Base-by-base conservation (phyloP, 2,797 vertebrate species). In the Brachyalestes nurse region DNA sequence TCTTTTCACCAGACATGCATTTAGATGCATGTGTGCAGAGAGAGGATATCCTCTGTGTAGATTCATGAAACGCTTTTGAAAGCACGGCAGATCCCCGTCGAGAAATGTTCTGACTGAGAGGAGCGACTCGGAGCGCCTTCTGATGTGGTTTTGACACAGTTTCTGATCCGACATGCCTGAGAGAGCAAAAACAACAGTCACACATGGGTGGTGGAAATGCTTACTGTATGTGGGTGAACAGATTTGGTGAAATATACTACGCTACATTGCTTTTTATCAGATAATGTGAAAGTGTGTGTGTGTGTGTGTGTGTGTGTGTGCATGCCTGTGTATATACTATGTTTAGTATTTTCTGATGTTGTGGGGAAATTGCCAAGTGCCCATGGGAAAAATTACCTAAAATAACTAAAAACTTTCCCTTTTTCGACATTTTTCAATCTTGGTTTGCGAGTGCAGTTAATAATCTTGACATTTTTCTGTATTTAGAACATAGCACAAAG, bases 101-200 rank as follows among this genome's bases (percentile, higher is more conserved):
- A 60, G 64, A 69, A 80, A 23, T 19, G 79, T 75, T 69, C 53
- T 40, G 34, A 13, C 45, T 51, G 8, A 23, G 38, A 61, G 53
- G 75, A 34, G 34, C 12, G 12, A 14, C 14, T 8, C 4, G 9
- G 38, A 47, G 19, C 13, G 28, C 4, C 40, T 60, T 38, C 79
- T 80, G 72, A 51, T 75, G 42, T 80, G 79, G 42, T 17, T 75
- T 80, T 75, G 55, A 80, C 57, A 75, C 40, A 75, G 40, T 80
- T 73, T 75, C 55, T 80, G 53, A 21, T 67, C 72, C 19, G 21
- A 61, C 19, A 77, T 75, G 57, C 58, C 23, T 19, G 64, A 64
- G 65, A 45, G 66, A 42, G 57, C 38, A 67, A 61, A 70, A 23
- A 25, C 49, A 71, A 71, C 57, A 76, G 71, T 57, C 78, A 80